Base-by-base conservation (phyloP, 2,888 invertebrate genomes). In the Netelia melanura region DNA sequence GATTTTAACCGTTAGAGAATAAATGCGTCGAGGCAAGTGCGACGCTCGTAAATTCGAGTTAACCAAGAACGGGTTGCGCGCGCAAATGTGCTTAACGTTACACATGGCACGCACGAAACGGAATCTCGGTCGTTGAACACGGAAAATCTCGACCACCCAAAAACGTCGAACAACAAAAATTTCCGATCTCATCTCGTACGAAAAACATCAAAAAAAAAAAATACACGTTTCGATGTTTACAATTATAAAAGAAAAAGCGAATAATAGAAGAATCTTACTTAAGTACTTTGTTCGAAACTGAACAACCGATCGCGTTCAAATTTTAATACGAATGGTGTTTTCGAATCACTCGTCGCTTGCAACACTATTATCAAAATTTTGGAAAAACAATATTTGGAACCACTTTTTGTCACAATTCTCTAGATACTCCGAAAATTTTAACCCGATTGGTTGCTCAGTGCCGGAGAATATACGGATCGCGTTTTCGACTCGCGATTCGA, bases 121-220 rank as follows among this genome's bases (percentile, higher is more conserved):
- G 48, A 82, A 82, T 78, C 52, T 67, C 68, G 77, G 67, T 78
- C 72, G 38, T 56, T 72, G 67, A 71, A 48, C 70, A 56, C 52
- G 52, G 21, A 44, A 62, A 54, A 30, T n/a, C 11, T 58, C 82
- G 83, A 78, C 78, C 83, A 78, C 78, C 78, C 83, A 72, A 64
- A 70, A 54, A 21, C 25, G 2, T 54, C 23, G 14, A 75, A 52
- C 61, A 23, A 58, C 58, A 17, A 56, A 17, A 5, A 14, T 30
- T 38, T 17, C 21, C 56, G 44, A 14, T 21, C 21, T 43, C 65
- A 21, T 23, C n/a, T 17, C 21, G 1, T 21, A 30, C 30, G 30
- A 58, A 17, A 58, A 58, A 23, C 64, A 62, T 62, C 30, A 3
- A 30, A 30, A 30, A 3, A 30, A 30, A 30, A 30, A 17, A 17